phyloP scores from a whole-genome alignment of 2,888 invertebrate genomes.

The Lissonota sp. region DNA sequence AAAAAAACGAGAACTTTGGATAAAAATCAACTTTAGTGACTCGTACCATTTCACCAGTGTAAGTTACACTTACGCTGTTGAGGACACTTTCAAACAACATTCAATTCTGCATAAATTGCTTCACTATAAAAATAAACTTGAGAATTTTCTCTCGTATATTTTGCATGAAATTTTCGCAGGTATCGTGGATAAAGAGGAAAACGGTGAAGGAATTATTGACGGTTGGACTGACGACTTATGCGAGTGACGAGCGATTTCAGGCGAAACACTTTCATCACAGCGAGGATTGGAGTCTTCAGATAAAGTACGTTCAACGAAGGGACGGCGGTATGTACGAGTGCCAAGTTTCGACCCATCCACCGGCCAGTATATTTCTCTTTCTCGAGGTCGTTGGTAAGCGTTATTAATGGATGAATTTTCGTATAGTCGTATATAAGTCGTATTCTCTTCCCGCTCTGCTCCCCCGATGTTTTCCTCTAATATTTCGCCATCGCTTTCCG shows the following conservation, averaged over 20 bases:
- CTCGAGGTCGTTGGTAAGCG: slow-evolving; percentile 95
- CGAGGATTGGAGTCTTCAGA: slow-evolving; percentile 97
- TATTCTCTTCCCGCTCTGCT: slow-evolving; percentile 30
- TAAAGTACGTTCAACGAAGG: slow-evolving; percentile 93
- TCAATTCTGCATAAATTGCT: too few relatives aligned
- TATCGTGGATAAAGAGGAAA: slow-evolving; percentile 94
- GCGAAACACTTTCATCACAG: slow-evolving; percentile 94
- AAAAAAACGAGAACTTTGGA: neutral
- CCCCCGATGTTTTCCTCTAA: slow-evolving; percentile 1
- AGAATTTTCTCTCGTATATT: neutral
- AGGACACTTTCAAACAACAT: too few relatives aligned
- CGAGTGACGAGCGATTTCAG: slow-evolving; percentile 94
- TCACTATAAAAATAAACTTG: too few relatives aligned
- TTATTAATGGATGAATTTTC: slow-evolving; percentile 66
- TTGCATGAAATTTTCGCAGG: slow-evolving; percentile 84
- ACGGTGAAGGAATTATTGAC: slow-evolving; percentile 92
- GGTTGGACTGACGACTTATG: slow-evolving; percentile 94
- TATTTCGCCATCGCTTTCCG: neutral
- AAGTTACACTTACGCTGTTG: too few relatives aligned
- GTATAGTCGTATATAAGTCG: slow-evolving; percentile 16
- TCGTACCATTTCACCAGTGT: too few relatives aligned
- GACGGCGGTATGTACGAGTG: slow-evolving; percentile 96
- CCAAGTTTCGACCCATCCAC: slow-evolving; percentile 96
- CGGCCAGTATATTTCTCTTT: slow-evolving; percentile 93
- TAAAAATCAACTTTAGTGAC: neutral